Conservation (phyloP, 2,888 invertebrate genomes). For the Hyppa rectilinea region DNA sequence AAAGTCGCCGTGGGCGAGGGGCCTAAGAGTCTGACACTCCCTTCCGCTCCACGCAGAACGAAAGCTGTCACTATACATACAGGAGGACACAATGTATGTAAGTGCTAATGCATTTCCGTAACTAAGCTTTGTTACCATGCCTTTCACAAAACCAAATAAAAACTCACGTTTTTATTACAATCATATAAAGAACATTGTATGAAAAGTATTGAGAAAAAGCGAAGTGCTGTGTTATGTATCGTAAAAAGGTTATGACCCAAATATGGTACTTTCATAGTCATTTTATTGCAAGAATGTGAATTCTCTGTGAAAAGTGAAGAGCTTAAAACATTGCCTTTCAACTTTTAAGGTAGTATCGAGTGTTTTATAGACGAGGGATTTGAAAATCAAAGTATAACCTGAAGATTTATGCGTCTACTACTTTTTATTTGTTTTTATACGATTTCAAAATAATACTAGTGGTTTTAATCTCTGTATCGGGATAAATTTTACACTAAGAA, state of each 20-base stretch:
- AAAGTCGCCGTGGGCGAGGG: too few relatives aligned
- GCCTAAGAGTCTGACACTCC: too few relatives aligned
- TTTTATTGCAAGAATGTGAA: conserved; percentile 49
- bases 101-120: conserved; percentile 4
- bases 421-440: not conserved
- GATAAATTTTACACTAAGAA: too few relatives aligned
- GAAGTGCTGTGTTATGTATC: conserved; percentile 54
- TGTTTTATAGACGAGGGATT: conserved; percentile 4
- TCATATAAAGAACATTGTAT: conserved; percentile 55
- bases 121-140: conserved; percentile 13
- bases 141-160: conserved; percentile 40
- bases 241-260: conserved; percentile 60
- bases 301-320: conserved; percentile 36
- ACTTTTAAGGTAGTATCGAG: conserved; percentile 7
- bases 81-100: not conserved
- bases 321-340: conserved; percentile 31
- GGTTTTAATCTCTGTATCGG: too few relatives aligned
- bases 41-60: too few relatives aligned
- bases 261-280: conserved; percentile 53
- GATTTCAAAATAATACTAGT: not conserved
- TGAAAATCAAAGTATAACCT: conserved; percentile 11
- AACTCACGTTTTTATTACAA: conserved; percentile 50
- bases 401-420: not conserved
- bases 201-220: conserved; percentile 53
- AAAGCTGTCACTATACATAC: not conserved